Percentiles rank a stretch among this genome's conserved stretches.
Conservation (phyloP, 2,113 vertebrate species). For the Mastomys natalensis region DNA sequence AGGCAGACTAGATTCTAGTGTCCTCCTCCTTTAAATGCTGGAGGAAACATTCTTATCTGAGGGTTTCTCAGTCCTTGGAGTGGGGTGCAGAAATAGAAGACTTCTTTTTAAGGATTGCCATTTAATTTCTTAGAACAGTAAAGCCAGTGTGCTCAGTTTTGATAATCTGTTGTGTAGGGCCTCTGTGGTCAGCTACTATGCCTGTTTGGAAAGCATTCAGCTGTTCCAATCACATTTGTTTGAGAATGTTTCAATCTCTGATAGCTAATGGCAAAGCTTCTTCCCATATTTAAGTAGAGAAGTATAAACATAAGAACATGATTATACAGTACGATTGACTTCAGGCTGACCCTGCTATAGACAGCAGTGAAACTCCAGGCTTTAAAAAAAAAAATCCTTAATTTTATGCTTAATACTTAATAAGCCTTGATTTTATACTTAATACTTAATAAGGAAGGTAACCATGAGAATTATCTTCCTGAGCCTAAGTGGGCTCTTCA, state of each 20-base stretch:
- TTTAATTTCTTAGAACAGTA: no score
- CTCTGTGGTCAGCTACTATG: neutral
- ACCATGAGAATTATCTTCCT: neutral
- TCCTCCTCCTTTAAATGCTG: no score
- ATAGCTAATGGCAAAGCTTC: slow-evolving; percentile 18
- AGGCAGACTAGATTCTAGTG: neutral
- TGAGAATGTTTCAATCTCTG: slow-evolving; percentile 23
- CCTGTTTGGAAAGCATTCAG: slow-evolving; percentile 51
- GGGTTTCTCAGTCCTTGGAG: no score
- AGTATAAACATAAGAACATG: slow-evolving; percentile 39
- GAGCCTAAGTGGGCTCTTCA: neutral
- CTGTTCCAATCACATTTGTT: neutral
- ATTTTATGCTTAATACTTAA: neutral
- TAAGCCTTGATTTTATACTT: neutral
- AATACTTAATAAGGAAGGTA: neutral
- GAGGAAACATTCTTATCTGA: no score
- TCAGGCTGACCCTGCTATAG: neutral
- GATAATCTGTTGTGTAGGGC: neutral
- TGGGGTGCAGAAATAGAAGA: no score
- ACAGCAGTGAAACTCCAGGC: neutral
- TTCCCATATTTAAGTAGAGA: slow-evolving; percentile 36
- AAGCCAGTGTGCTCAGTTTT: no score
- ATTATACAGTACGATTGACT: neutral
- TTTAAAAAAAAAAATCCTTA: neutral
- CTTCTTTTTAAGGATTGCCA: no score